phyloP scores from a whole-genome alignment of 2,797 vertebrate species.

The Meriones psammophilus region DNA sequence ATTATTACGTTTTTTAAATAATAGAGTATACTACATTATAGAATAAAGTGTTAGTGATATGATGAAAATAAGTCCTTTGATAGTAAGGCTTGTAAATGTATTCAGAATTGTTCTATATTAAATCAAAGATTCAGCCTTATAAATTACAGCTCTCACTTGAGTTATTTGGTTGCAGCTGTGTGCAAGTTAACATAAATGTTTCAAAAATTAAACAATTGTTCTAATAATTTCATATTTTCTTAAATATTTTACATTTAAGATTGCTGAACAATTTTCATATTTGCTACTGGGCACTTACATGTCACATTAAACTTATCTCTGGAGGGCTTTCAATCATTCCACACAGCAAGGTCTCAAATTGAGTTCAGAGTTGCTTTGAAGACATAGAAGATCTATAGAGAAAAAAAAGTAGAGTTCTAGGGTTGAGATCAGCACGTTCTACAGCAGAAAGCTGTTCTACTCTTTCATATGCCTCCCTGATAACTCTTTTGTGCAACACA shows the following conservation, averaged over 20 bases:
- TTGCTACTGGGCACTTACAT: neutral
- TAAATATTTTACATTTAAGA: constrained; percentile 42
- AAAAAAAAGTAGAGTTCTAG: constrained; percentile 42
- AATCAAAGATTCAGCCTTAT: neutral
- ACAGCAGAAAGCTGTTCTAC: neutral
- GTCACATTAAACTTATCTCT: constrained; percentile 34
- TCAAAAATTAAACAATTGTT: constrained; percentile 59
- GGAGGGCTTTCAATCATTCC: constrained; percentile 49
- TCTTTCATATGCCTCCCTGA: neutral
- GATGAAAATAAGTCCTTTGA: neutral
- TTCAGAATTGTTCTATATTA: neutral
- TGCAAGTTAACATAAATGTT: neutral
- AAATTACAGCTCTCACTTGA: neutral
- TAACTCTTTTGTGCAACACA: neutral
- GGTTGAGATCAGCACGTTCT: neutral
- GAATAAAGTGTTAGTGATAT: constrained; percentile 31
- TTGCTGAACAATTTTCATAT: constrained; percentile 58
- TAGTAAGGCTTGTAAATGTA: constrained; percentile 52
- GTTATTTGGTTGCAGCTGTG: neutral
- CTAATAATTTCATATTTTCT: constrained; percentile 51
- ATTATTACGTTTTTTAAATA: constrained; percentile 54
- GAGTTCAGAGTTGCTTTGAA: constrained; percentile 62
- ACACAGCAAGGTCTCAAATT: constrained; percentile 15
- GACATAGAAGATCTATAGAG: constrained; percentile 32
- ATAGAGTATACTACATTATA: neutral